A percentile compares a stretch with the other conserved stretches of the same genome.
These are phyloP conservation scores for Microcebus griseorufus DNA, from an alignment of 2,113 vertebrate genomes.

Conservation along the genomic window DNA sequence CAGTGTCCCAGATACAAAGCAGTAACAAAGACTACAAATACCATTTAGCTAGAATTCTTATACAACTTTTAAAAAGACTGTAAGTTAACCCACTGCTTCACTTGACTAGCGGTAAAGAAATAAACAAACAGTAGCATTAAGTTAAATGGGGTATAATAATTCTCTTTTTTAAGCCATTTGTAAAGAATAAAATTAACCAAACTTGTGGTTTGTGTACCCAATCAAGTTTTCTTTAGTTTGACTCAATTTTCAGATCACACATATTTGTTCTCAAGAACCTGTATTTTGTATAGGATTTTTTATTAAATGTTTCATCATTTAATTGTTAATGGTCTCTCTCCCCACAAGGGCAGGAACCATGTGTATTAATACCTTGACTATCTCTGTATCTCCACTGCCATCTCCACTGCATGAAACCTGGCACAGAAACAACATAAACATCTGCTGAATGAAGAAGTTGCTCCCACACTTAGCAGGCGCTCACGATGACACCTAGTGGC, in stretches of 20 bases:
- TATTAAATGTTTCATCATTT: not conserved
- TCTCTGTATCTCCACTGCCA: not conserved
- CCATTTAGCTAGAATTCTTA: not conserved
- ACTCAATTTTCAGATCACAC: not conserved
- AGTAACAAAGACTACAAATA: not conserved
- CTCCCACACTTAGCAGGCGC: not conserved
- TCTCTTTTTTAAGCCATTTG: not conserved
- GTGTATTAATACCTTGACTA: not conserved
- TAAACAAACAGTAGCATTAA: too few species aligned
- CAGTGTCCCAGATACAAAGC: not conserved
- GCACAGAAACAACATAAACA: not conserved
- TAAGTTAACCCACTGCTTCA: not conserved
- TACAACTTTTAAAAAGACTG: not conserved
- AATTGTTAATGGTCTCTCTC: not conserved
- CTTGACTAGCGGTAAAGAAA: too few species aligned
- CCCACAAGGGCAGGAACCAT: not conserved
- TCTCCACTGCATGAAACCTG: not conserved
- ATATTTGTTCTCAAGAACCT: not conserved
- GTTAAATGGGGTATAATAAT: not conserved
- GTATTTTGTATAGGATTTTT: not conserved
- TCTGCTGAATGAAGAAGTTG: not conserved
- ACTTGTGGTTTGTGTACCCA: not conserved
- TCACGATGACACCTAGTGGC: conserved; percentile 33
- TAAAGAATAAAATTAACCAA: conserved; percentile 14
- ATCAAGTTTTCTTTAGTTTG: not conserved